These are phyloP conservation scores for Pemphigus obesinymphae DNA, from an alignment of 1,140 invertebrate genomes.

Conservation along the genomic window DNA sequence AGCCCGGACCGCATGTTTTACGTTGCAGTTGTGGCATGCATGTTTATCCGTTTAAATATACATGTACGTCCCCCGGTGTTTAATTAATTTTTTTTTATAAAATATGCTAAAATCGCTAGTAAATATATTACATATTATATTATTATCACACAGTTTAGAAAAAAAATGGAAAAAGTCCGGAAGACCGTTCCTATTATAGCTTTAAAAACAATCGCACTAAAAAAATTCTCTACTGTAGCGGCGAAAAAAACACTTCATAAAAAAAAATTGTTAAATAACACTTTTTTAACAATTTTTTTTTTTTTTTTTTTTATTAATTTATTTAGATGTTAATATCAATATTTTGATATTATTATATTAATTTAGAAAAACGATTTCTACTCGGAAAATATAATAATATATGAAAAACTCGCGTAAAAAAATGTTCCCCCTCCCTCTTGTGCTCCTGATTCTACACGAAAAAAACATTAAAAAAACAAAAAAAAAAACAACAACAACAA, in stretches of 20 bases:
- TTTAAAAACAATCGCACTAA: slow-evolving; percentile 4
- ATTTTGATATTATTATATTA: too few species aligned
- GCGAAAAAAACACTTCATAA: slow-evolving; percentile 11
- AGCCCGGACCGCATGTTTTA: too few species aligned
- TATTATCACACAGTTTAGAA: too few species aligned
- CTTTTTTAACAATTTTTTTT: background rate
- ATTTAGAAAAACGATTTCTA: background rate
- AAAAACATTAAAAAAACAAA: background rate
- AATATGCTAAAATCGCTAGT: too few species aligned
- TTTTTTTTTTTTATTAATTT: too few species aligned
- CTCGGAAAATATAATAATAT: background rate
- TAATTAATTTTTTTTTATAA: too few species aligned
- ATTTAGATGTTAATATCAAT: too few species aligned
- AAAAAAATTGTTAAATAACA: slow-evolving; percentile 6
- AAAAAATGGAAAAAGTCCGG: too few species aligned
- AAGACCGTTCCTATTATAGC: slow-evolving; percentile 14
- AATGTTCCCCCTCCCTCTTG: slow-evolving; percentile 2
- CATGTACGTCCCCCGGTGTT: too few species aligned
- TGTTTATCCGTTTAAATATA: too few species aligned
- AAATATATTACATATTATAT: too few species aligned
- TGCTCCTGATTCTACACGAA: slow-evolving; percentile 16
- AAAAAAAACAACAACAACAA: background rate
- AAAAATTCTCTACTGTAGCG: background rate
- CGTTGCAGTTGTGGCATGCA: too few species aligned
- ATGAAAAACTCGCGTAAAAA: slow-evolving; percentile 13